Evolutionary conservation across 2,888 invertebrate species (phyloP).

Genomic region (Portevinia maculata): DNA sequence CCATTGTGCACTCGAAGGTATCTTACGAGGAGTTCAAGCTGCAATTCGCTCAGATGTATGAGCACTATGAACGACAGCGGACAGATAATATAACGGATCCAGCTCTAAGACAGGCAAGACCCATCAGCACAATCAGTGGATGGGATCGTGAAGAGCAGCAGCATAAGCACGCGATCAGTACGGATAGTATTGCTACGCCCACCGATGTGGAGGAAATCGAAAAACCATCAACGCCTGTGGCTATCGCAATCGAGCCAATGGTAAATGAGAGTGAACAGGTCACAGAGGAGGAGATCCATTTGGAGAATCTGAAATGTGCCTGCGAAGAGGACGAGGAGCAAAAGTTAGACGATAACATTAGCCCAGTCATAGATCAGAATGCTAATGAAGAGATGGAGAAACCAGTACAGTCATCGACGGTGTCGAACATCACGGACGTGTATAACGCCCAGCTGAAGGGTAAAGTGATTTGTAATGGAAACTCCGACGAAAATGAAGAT

Average conservation of each 20-base stretch:
- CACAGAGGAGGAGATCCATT: constrained; percentile 75
- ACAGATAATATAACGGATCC: constrained; percentile 98
- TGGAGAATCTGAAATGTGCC: constrained; percentile 76
- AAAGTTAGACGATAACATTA: constrained; percentile 19
- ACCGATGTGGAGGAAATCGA: constrained; percentile 66
- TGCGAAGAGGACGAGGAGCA: constrained; percentile 75
- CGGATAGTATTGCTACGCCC: constrained; percentile 44
- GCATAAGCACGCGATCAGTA: constrained; percentile 75
- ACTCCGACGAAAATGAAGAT: constrained; percentile 41
- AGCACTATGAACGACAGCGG: constrained; percentile 96
- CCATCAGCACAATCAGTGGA: constrained; percentile 98
- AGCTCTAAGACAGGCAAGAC: constrained; percentile 94
- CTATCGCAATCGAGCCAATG: constrained; percentile 65
- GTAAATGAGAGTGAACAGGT: constrained; percentile 75
- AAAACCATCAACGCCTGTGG: constrained; percentile 70
- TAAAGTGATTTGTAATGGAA: constrained; percentile 79
- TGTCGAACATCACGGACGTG: constrained; percentile 82
- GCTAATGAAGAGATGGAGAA: constrained; percentile 76
- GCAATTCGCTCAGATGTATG: constrained; percentile 98
- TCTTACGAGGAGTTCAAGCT: constrained; percentile 99
- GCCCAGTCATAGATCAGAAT: constrained; percentile 60
- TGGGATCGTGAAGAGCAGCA: constrained; percentile 89
- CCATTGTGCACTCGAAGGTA: constrained; percentile 99
- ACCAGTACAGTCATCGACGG: constrained; percentile 74
- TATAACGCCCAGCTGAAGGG: constrained; percentile 82